phyloP scores from a whole-genome alignment of 1,140 invertebrate species.

The Saccostrea echinata region DNA sequence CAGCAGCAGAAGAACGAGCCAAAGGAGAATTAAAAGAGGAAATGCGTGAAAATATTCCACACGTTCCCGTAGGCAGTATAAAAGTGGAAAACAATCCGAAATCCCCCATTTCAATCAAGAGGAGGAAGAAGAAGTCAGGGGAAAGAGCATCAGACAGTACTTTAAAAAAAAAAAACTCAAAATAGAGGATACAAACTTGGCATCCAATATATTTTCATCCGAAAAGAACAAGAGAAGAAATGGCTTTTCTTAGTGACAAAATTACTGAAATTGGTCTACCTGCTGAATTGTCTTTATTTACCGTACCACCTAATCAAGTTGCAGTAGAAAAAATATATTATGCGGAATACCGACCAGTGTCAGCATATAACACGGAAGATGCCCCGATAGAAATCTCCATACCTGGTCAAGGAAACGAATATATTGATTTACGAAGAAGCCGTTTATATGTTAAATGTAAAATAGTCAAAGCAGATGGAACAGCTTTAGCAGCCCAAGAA shows the following conservation, averaged over 20 bases:
- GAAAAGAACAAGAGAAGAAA: neutral
- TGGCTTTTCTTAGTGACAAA: conserved; percentile 53
- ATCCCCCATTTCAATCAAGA: neutral
- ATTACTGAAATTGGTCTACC: conserved; percentile 38
- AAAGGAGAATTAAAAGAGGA: conserved; percentile 41
- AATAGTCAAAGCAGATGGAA: conserved; percentile 44
- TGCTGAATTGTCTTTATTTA: conserved; percentile 42
- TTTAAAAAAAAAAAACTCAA: neutral
- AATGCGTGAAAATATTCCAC: neutral
- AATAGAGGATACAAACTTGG: neutral
- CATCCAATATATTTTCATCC: neutral
- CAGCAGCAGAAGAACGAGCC: conserved; percentile 45
- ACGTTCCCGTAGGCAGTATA: conserved; percentile 25
- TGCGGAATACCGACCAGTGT: conserved; percentile 50
- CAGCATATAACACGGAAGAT: conserved; percentile 35
- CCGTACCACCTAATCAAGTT: conserved; percentile 5
- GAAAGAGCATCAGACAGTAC: neutral
- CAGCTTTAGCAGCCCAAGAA: conserved; percentile 19
- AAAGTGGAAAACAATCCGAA: conserved; percentile 27
- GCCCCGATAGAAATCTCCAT: conserved; percentile 52
- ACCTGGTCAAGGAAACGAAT: conserved; percentile 38
- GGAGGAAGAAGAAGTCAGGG: neutral
- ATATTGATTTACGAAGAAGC: neutral
- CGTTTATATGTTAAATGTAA: conserved; percentile 41
- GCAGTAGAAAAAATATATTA: conserved; percentile 50